Percentiles rank a stretch among this genome's conserved stretches.
Conservation (phyloP, 2,113 vertebrate genomes). For the Apus apus region DNA sequence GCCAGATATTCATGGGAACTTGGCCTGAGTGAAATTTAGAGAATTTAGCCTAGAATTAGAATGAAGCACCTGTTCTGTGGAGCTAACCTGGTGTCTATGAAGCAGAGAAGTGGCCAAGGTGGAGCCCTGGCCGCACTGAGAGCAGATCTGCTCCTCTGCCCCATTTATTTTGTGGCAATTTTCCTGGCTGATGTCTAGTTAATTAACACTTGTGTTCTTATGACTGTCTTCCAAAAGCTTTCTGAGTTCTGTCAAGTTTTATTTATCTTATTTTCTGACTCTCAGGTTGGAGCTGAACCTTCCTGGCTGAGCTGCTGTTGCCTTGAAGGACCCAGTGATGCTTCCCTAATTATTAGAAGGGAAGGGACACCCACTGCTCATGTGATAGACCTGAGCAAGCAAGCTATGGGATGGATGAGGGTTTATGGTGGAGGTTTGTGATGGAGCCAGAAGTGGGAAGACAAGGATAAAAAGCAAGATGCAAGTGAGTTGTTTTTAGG, state of each 20-base stretch:
- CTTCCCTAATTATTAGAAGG: background rate
- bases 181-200: background rate
- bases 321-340: background rate
- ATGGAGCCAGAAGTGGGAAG: background rate
- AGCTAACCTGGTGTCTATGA: background rate
- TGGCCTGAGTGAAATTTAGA: background rate
- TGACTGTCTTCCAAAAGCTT: background rate
- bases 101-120: background rate
- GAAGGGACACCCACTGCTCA: background rate
- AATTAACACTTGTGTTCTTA: background rate
- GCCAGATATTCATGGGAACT: background rate
- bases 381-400: background rate
- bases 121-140: background rate
- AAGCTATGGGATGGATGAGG: background rate
- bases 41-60: background rate
- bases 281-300: background rate
- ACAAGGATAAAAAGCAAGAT: background rate
- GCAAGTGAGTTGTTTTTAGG: background rate
- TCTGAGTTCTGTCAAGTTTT: background rate
- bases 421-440: background rate
- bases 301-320: background rate
- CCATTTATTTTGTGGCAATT: background rate
- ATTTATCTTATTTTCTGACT: background rate
- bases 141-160: background rate
- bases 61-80: background rate